A percentile compares a stretch with the other conserved stretches of the same genome.
These are phyloP conservation scores for Chirona hameri DNA, from an alignment of 2,888 invertebrate species.

Conservation along the genomic window DNA sequence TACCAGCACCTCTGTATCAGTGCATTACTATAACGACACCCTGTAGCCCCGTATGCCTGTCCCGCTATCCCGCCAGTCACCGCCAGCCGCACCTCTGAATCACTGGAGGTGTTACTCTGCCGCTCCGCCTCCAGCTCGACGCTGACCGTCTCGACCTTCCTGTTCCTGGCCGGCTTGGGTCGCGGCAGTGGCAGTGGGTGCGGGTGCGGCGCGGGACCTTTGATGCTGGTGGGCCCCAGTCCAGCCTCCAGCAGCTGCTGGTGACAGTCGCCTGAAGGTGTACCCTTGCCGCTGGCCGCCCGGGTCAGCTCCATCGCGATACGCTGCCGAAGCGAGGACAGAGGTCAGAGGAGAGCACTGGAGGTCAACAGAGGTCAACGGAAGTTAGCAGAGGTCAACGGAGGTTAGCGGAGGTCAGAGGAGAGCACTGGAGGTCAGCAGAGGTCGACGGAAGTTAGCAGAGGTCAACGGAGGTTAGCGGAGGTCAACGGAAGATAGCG, in stretches of 20 bases:
- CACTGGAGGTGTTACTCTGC: conserved; percentile 39
- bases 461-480: too few species aligned
- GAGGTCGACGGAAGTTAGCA: too few species aligned
- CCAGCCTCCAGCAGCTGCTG: background rate
- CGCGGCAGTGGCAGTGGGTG: conserved; percentile 38
- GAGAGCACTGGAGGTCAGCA: too few species aligned
- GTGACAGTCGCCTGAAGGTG: background rate
- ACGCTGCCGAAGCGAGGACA: background rate
- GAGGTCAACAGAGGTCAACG: too few species aligned
- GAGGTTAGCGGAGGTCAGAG: too few species aligned
- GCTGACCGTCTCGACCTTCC: background rate
- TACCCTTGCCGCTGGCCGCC: background rate
- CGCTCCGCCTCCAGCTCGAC: conserved; percentile 39
- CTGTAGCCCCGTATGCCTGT: too few species aligned
- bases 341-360: background rate
- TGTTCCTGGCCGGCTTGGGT: conserved; percentile 32
- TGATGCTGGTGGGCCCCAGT: conserved; percentile 30
- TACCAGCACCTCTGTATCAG: too few species aligned
- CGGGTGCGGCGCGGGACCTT: conserved; percentile 23
- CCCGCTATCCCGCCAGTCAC: background rate
- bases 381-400: too few species aligned
- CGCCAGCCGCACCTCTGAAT: conserved; percentile 37
- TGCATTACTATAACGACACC: too few species aligned
- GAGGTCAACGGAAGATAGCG: too few species aligned
- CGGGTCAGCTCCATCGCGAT: background rate